Conservation (phyloP, 2,113 vertebrate species). For the Antechinus stuartii region DNA sequence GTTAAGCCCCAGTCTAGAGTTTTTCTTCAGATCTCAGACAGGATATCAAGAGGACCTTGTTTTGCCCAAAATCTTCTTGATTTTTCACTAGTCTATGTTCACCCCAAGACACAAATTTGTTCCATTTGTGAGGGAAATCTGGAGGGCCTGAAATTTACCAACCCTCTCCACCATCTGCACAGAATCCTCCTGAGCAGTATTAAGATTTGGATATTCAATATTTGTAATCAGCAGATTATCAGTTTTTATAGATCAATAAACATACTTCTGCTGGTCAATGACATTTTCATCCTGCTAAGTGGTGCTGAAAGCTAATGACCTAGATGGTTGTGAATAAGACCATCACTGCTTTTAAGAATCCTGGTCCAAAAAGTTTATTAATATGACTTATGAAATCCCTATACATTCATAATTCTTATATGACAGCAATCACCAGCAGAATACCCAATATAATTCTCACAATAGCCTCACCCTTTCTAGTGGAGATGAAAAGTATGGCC, state of each 20-base stretch:
- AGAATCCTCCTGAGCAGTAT: not conserved
- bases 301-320: not conserved
- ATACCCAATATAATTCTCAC: not conserved
- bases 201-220: conserved; percentile 50
- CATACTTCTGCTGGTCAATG: conserved; percentile 10
- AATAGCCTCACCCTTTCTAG: not conserved
- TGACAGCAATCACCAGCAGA: not conserved
- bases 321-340: not conserved
- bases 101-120: too few species aligned
- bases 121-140: too few species aligned
- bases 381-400: not conserved
- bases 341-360: not conserved
- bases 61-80: too few species aligned
- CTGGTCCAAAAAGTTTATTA: not conserved
- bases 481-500: not conserved
- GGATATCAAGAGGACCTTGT: too few species aligned
- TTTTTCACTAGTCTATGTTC: too few species aligned
- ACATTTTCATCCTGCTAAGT: not conserved
- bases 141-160: too few species aligned
- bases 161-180: too few species aligned
- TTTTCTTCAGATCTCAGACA: too few species aligned
- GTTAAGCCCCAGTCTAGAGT: too few species aligned
- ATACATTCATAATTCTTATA: not conserved
- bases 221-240: conserved; percentile 49
- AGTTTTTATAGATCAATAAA: conserved; percentile 49